A percentile compares a stretch with the other conserved stretches of the same genome.
These are phyloP conservation scores for Psophia crepitans DNA, from an alignment of 2,113 vertebrate genomes.

Conservation along the genomic window DNA sequence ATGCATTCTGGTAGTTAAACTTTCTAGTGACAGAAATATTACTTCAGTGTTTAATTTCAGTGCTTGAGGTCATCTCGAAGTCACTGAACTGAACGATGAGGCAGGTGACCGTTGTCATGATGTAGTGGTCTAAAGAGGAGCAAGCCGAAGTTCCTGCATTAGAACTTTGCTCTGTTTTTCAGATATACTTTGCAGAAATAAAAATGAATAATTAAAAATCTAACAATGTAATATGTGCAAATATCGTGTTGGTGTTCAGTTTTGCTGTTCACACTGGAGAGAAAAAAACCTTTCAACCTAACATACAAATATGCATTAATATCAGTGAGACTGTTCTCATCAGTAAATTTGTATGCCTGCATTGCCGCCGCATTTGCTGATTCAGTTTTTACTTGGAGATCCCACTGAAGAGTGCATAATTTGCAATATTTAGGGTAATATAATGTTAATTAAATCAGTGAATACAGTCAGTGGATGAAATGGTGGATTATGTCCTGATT, in stretches of 20 bases:
- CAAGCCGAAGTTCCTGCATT: not conserved
- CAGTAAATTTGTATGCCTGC: not conserved
- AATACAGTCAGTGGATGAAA: not conserved
- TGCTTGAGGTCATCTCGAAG: not conserved
- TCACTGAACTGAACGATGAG: not conserved
- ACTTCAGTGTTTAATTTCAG: not conserved
- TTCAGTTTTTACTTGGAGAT: not conserved
- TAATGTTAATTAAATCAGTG: not conserved
- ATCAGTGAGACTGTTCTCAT: not conserved
- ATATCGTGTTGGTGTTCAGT: not conserved
- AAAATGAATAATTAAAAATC: not conserved
- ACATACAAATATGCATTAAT: not conserved
- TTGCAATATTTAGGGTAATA: not conserved
- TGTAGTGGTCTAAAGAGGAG: accelerated
- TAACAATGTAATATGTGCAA: not conserved
- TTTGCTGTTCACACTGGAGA: not conserved
- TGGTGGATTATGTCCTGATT: not conserved
- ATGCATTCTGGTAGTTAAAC: not conserved
- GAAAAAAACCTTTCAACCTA: not conserved
- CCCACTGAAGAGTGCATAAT: not conserved
- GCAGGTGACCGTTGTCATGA: not conserved
- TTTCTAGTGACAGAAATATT: not conserved
- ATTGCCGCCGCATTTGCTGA: not conserved
- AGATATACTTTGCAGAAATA: not conserved
- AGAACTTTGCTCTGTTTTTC: not conserved